Evolutionary conservation across 2,888 invertebrate genomes (phyloP), one percentile per base, ranked within the genome.

Genomic region (Ochropleura plecta): DNA sequence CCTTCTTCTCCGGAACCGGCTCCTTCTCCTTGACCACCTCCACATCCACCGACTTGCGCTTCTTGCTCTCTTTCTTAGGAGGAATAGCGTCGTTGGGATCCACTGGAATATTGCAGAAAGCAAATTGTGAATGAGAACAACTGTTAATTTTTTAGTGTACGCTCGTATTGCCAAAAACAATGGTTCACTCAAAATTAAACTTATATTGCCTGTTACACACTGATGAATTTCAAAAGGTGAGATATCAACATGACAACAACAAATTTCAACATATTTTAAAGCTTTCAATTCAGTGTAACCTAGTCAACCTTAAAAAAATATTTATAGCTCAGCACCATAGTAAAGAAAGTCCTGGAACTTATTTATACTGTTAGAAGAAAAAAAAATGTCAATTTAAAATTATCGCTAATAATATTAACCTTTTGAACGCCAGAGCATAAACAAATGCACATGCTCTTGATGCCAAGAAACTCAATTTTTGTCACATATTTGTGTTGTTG

Each of bases 81-180:
- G 91, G 80, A 51, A 77, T 77, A 12, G 94, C 93, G 80, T 96
- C 96, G 81, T 92, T 94, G 2, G 95, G 95, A 77, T 96, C 96
- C 86, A 96, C 96, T 96, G 90, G 44, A 91, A 92, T 70, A 20
- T 59, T 18, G 30, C 30, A 30, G 3, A 30, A 55, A 59, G 20
- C 16, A 48, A 42, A 46, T 64, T 70, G 1, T 76, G 5, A 63
- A 65, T 73, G 62, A 65, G 46, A 8, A 30, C 3, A 9, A 30
- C 1, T 48, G 3, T 7, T 57, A 16, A n/a, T 59, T 44, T 30
- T 46, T n/a, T 40, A 46, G 5, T 40, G 7, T 70, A 42, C 20
- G 18, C 18, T 70, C 42, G 40, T 30, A 68, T 4, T n/a, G 10
- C 68, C n/a, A 53, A 53, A 68, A 40, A 14, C 30, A 42, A 16